Evolutionary conservation across 2,888 invertebrate species (phyloP), one percentile per base, ranked within the genome.

Genomic region (Hofmannophila pseudospretella): DNA sequence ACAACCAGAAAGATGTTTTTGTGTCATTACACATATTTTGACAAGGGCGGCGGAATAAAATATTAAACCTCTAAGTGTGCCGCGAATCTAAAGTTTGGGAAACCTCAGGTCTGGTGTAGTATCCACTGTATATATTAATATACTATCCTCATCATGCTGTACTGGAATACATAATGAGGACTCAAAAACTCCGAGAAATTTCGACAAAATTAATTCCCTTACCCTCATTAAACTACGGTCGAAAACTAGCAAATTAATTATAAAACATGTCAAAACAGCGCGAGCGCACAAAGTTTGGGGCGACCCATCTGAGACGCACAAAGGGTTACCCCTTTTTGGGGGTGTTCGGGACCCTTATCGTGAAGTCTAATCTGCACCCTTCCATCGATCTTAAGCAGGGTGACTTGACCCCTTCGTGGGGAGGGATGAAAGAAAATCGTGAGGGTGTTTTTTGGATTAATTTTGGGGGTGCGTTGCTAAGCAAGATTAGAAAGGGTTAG

Each of bases 201-300:
- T 65, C 58, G 58, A 66, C 61, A 66, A 67, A 74, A 75, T 73
- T 71, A 74, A 73, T 70, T 60, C 55, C 54, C 58, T 59, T 42
- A 60, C 79, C 78, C 76, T 73, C 70, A 67, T 79, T 72, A 65
- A 75, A 81, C 76, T 79, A 80, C 69, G 73, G 67, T 56, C 58
- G 51, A 62, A 82, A 86, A 86, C 85, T 86, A 86, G 75, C 84
- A 78, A 84, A 86, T 86, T 85, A 85, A 86, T 86, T 86, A 86
- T 78, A 79, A 76, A 84, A 78, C 64, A 78, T 74, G 85, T 84
- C 85, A 85, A 82, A 82, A 84, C 84, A 85, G 75, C 71, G 70
- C 66, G 59, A 85, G 75, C 71, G 70, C 66, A 60, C 66, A 67
- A 76, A 79, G 74, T 82, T 81, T 62, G 65, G 59, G 59, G 62